Percentiles rank a stretch among this genome's conserved stretches.
Conservation (phyloP, 2,797 vertebrate species). For the Amazonetta brasiliensis region DNA sequence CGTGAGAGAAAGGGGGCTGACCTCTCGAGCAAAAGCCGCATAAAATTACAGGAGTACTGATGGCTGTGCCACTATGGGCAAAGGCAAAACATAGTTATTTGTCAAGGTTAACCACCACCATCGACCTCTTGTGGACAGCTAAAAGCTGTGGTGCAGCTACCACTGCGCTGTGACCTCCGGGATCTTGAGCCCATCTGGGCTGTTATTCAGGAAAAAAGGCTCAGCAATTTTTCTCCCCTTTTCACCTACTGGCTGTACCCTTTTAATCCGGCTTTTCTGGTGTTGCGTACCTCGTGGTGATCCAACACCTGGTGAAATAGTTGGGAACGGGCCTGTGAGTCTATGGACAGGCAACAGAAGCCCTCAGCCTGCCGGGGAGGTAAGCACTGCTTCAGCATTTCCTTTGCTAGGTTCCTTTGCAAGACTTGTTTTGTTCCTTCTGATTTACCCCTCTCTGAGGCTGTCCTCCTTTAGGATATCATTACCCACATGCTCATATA, state of each 20-base stretch:
- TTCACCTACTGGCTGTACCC: neutral
- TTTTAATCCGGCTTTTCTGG: neutral
- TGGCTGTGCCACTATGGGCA: neutral
- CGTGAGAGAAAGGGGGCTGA: neutral
- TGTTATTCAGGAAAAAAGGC: neutral
- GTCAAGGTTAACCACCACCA: constrained; percentile 42
- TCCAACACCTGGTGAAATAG: rapidly evolving
- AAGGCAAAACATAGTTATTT: neutral
- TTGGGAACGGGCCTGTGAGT: neutral
- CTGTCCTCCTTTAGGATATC: neutral
- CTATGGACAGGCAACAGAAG: neutral
- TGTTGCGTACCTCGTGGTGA: neutral
- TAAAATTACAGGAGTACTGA: constrained; percentile 15
- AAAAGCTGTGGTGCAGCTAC: neutral
- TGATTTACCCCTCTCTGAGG: neutral
- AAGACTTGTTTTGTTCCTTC: neutral
- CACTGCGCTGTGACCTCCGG: rapidly evolving
- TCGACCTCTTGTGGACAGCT: neutral
- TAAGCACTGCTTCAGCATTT: neutral
- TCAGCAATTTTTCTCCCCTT: neutral
- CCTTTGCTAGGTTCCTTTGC: neutral
- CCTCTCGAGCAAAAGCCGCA: neutral
- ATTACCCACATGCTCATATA: neutral
- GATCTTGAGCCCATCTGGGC: rapidly evolving
- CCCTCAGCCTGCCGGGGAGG: neutral